Evolutionary conservation across 2,113 vertebrate species (phyloP), one percentile per base, ranked within the genome.

Genomic region (Pampusana beccarii): DNA sequence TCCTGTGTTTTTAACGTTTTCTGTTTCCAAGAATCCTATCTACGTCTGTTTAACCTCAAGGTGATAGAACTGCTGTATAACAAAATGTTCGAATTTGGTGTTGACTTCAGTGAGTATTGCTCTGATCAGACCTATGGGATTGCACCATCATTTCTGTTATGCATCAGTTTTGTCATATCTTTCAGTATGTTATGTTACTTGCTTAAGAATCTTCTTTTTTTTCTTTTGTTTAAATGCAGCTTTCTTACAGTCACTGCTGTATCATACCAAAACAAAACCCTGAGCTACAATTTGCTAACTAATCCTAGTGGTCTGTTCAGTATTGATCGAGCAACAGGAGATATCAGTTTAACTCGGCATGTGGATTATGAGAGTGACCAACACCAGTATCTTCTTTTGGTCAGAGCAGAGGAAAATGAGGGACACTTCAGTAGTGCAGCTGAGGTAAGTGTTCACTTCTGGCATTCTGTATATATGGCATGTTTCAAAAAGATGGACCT

Each of bases 291-390:
- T 96, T 98, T 99, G 36, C 94, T 99, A 26, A 98, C 98, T 96
- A 99, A 99, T 94, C 99, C 98, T 93, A 98, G 98, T 93, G 98
- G 98, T 74, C 97, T 99, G 6, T 99, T 99, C 97, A 97, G 96
- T 88, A 98, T 99, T 94, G 95, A 98, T 81, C 57, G 51, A 20
- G 96, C 98, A 84, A 98, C 97, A 2, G 99, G 98, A 25, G 98
- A 98, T 74, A 97, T 99, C 96, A 98, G 98, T 56, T 95, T 99
- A 80, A 99, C 98, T 26, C 98, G 88, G 18, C 94, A 94, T 24
- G 97, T 99, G 44, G 99, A 99, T 98, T 99, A 98, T 64, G 99
- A 99, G 93, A 97, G 92, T 11, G 98, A 98, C 93, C 97, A 99
- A 56, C 98, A 98, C 75, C 98, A 98, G 24, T 98, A 98, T 94